A percentile compares a stretch with the other conserved stretches of the same genome.
phyloP scores from a whole-genome alignment of 2,113 vertebrate genomes.

The Brachyistius frenatus region DNA sequence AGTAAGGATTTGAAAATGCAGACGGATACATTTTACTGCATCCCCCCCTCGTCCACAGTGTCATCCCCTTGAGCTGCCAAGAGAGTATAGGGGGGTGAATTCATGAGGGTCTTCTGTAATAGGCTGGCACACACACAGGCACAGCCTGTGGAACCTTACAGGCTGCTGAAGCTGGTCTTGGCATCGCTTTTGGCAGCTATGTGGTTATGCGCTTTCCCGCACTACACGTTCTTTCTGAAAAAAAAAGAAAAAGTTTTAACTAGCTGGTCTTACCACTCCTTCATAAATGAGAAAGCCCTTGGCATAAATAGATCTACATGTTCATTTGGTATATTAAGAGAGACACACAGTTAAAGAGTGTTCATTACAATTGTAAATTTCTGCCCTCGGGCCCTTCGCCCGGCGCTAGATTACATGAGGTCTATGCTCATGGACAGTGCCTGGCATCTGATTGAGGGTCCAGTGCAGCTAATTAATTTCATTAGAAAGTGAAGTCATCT shows the following conservation, averaged over 20 bases:
- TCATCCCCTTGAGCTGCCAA: conserved; percentile 74
- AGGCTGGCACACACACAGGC: conserved; percentile 72
- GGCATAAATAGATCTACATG: conserved; percentile 95
- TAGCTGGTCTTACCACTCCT: conserved; percentile 89
- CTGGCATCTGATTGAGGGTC: conserved; percentile 99
- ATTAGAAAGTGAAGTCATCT: conserved; percentile 99
- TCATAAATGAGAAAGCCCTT: conserved; percentile 90
- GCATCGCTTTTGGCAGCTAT: conserved; percentile 80
- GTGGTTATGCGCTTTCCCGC: conserved; percentile 80
- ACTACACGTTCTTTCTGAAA: conserved; percentile 72
- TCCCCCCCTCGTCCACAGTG: conserved; percentile 54
- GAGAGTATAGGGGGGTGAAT: conserved; percentile 70
- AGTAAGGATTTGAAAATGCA: conserved; percentile 59
- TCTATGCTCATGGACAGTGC: conserved; percentile 98
- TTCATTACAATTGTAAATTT: conserved; percentile 99
- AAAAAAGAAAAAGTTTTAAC: conserved; percentile 86
- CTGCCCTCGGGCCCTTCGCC: conserved; percentile 94
- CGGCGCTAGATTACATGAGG: conserved; percentile 97
- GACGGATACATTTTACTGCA: conserved; percentile 65
- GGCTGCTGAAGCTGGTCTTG: conserved; percentile 76
- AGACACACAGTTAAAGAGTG: conserved; percentile 98
- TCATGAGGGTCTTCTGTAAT: conserved; percentile 76
- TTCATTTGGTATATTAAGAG: conserved; percentile 97
- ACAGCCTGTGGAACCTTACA: conserved; percentile 76
- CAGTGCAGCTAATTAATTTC: conserved; percentile 99